Base-by-base conservation (phyloP, 2,797 vertebrate species). In the Philypnodon macrostomus region DNA sequence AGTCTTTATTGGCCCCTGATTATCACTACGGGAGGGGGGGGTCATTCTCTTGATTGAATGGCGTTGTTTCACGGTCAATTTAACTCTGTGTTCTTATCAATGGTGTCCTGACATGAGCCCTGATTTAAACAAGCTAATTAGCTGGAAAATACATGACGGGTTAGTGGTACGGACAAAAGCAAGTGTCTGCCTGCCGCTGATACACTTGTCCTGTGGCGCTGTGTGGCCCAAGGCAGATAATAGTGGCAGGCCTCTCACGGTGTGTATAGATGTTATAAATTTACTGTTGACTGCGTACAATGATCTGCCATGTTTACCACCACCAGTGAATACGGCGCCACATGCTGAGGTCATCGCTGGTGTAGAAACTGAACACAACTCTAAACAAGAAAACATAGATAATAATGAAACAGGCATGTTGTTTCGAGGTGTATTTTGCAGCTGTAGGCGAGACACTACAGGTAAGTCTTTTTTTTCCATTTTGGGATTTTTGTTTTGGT, bases 111-210 rank as follows among this genome's bases (percentile, higher is more conserved):
- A 89, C 92, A 90, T 73, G 69, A 73, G 72, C 80, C 67, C 80
- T 45, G 67, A 88, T 88, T 89, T 90, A 89, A 91, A 89, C 82
- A 80, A 86, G 81, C 90, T 93, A 95, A 97, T 96, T 95, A 94
- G 91, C 91, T 90, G 91, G 89, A 93, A 95, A 90, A 89, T 85
- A 91, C 88, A 90, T 90, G 93, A 91, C 91, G 93, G 92, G 93
- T 93, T 91, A 93, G 91, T 94, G 93, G 92, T 91, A 88, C 74
- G 44, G 51, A 35, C 55, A 41, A 76, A 90, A 89, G 90, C 82
- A 58, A 71, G 81, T 66, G 76, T 67, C 91, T 91, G 86, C 63
- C 55, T 37, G 63, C 47, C 60, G 50, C 74, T 83, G 90, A 89
- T 83, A 91, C 81, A 52, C 48, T 82, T 85, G 80, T 73, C 56